Evolutionary conservation across 2,113 vertebrate genomes (phyloP).

Genomic region (Epinephelus moara): DNA sequence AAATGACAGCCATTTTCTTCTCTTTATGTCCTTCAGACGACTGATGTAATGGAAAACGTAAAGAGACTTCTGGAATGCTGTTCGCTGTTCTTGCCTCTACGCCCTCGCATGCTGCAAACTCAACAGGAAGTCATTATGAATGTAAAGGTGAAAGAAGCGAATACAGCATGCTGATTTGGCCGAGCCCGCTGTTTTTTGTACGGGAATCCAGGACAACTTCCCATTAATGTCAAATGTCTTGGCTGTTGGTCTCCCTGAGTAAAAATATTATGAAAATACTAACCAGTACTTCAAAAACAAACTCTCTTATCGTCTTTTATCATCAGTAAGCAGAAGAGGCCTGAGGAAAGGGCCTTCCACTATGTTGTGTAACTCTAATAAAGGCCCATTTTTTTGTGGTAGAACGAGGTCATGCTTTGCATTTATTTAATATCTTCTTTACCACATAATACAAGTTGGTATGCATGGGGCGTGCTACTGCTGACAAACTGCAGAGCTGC

Average conservation of each 20-base stretch:
- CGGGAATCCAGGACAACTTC: background rate
- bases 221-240: conserved; percentile 36
- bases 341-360: conserved; percentile 4
- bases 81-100: background rate
- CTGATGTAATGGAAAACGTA: conserved; percentile 60
- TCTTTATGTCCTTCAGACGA: background rate
- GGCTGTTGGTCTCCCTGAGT: background rate
- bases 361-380: conserved; percentile 47
- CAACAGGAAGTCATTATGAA: conserved; percentile 2
- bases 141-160: conserved; percentile 22
- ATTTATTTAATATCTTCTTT: conserved; percentile 37
- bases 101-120: conserved; percentile 5
- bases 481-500: conserved; percentile 30
- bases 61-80: conserved; percentile 56
- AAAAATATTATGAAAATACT: conserved; percentile 69
- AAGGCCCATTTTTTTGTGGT: background rate
- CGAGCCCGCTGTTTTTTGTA: background rate
- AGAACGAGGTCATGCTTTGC: conserved; percentile 16
- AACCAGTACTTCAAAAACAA: conserved; percentile 55
- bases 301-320: conserved; percentile 45
- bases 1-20: conserved; percentile 26
- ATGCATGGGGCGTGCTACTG: conserved; percentile 15
- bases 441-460: background rate
- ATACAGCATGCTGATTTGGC: background rate
- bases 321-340: conserved; percentile 36